Base-by-base conservation (phyloP, 2,113 vertebrate genomes). In the Arvicanthis niloticus region DNA sequence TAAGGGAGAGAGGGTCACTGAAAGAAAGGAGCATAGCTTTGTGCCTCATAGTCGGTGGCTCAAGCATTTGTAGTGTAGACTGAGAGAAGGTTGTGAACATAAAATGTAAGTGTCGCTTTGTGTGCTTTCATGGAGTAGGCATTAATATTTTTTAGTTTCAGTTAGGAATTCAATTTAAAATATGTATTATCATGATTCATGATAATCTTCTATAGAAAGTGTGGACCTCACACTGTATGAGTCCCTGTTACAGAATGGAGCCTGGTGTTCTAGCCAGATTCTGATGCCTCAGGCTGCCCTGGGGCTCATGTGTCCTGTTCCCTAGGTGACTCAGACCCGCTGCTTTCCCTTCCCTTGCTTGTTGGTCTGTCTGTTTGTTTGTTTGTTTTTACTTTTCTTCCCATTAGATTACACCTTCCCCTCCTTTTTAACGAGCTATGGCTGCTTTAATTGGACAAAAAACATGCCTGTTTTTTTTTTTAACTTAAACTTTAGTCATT, bases 401-500 rank as follows among this genome's bases (percentile, higher is more conserved):
- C 77, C 26, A 22, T 75, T 95, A 51, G 76, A 22, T 88, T 94
- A 60, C 51, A 16, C 34, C 37, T 17, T n/a, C 4, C 45, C 37
- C 12, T 26, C 19, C 56, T 17, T 19, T 48, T 89, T 62, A 85
- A 88, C 77, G 24, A 40, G 22, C 80, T 90, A 94, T 93, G 72
- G 37, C 80, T 93, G 45, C 0, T 95, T 94, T 90, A 19, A 13
- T 95, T 93, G 88, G 76, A 81, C 58, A 88, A 90, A 40, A 96
- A 67, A 29, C 12, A 40, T 91, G 67, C 67, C 60, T 92, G 12
- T 1, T 51, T 9, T 62, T 97, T 96, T 95, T 94, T 68, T 87
- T 56, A 96, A 58, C 72, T 91, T 94, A 65, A 91, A 97, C 94
- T 91, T 72, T 92, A 45, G 48, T 31, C 78, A 80, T 97, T 95